phyloP scores from a whole-genome alignment of 2,888 invertebrate species.

The Parapristionchus giblindavisi region DNA sequence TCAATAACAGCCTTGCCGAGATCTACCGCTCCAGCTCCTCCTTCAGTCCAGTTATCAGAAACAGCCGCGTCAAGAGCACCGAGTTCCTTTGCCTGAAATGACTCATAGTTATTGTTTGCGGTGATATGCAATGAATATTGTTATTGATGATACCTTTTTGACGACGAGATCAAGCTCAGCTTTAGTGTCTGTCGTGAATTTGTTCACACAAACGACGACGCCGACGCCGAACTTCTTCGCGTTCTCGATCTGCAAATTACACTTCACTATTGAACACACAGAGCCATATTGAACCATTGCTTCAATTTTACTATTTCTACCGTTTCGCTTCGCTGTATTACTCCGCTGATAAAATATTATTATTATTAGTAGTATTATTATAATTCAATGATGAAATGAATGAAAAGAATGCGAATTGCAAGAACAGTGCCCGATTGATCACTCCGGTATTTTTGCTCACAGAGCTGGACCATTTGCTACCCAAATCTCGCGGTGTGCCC shows the following conservation, averaged over 20 bases:
- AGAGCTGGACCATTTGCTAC: no score
- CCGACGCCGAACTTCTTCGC: slow-evolving; percentile 88
- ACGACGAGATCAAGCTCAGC: slow-evolving; percentile 85
- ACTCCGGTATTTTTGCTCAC: no score
- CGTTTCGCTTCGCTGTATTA: no score
- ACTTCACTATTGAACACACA: no score
- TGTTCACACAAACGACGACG: slow-evolving; percentile 91
- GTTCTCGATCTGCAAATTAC: slow-evolving; percentile 84
- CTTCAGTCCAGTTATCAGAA: slow-evolving; percentile 86
- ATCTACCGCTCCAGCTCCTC: slow-evolving; percentile 86
- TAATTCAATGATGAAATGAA: no score
- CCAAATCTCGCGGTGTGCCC: no score
- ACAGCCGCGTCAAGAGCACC: slow-evolving; percentile 89
- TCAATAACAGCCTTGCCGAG: slow-evolving; percentile 87
- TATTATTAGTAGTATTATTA: no score
- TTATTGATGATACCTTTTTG: slow-evolving; percentile 73
- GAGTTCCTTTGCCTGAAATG: slow-evolving; percentile 75
- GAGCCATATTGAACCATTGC: not conserved
- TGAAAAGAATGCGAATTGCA: no score
- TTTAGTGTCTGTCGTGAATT: slow-evolving; percentile 83
- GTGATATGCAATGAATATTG: no score
- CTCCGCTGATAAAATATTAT: no score
- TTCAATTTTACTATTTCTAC: no score
- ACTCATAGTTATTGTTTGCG: not conserved
- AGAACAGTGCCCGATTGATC: no score